These are phyloP conservation scores for Macrotus californicus DNA, from an alignment of 2,113 vertebrate species.

Conservation along the genomic window DNA sequence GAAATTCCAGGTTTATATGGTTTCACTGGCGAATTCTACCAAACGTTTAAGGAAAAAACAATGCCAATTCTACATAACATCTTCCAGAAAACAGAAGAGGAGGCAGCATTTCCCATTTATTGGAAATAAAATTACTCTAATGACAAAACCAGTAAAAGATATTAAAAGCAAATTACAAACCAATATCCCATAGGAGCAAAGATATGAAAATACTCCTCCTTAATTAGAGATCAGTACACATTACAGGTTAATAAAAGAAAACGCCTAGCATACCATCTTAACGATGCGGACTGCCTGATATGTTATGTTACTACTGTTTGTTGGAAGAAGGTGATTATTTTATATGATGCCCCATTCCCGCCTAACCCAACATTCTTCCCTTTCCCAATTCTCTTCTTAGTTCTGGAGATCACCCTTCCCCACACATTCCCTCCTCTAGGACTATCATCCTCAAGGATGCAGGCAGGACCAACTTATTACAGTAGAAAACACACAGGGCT, in stretches of 20 bases:
- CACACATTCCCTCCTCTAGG: background rate
- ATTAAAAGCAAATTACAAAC: conserved; percentile 25
- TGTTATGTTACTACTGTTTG: background rate
- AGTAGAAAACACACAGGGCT: background rate
- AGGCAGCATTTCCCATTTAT: background rate
- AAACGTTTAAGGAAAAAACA: background rate
- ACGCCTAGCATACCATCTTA: background rate
- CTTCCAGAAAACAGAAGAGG: background rate
- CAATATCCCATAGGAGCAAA: background rate
- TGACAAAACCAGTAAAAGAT: background rate
- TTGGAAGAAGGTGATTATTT: background rate
- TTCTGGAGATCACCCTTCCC: background rate
- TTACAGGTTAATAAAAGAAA: background rate
- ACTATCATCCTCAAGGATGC: background rate
- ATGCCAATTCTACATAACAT: background rate
- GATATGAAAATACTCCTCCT: background rate
- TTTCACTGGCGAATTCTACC: background rate
- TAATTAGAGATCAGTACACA: background rate
- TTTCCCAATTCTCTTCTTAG: background rate
- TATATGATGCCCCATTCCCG: background rate
- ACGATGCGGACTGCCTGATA: background rate
- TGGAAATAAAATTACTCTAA: background rate
- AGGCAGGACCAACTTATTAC: background rate
- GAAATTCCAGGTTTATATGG: background rate
- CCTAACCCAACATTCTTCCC: background rate